Evolutionary conservation across 2,797 vertebrate species (phyloP).

Genomic region (Euphonia xanthogaster): DNA sequence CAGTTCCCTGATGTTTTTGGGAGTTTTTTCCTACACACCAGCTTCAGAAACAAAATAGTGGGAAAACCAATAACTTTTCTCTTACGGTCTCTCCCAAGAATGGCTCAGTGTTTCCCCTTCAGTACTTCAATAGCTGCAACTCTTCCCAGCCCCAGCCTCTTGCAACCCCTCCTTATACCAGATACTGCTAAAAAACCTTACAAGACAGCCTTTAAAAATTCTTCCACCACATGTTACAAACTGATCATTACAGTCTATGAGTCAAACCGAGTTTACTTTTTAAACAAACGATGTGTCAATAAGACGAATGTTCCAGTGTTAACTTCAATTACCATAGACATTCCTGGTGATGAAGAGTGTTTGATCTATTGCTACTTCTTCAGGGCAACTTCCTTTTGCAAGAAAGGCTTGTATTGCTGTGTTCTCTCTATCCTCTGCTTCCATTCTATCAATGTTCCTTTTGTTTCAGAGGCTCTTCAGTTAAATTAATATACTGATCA

Average conservation of each 20-base stretch:
- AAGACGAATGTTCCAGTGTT: constrained; percentile 27
- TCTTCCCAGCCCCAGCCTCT: not conserved
- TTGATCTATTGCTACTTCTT: constrained; percentile 46
- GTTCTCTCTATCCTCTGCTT: not conserved
- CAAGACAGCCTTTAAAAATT: not conserved
- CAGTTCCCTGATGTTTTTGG: not conserved
- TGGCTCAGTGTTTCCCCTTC: not conserved
- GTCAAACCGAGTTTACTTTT: constrained; percentile 36
- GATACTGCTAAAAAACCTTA: not conserved
- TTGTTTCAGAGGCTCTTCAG: constrained; percentile 52
- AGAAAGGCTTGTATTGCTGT: not conserved
- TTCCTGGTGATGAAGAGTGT: constrained; percentile 13
- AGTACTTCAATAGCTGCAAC: not conserved
- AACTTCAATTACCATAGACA: constrained; percentile 52
- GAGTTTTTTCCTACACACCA: not conserved
- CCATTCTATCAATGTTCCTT: constrained; percentile 49
- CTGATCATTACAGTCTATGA: not conserved
- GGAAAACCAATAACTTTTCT: not conserved
- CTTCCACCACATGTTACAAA: not conserved
- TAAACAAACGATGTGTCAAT: constrained; percentile 56
- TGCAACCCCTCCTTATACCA: not conserved
- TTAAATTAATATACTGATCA: constrained; percentile 63
- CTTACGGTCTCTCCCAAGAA: not conserved
- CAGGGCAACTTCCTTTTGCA: constrained; percentile 39
- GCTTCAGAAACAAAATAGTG: not conserved